Percentiles rank a stretch among this genome's conserved stretches.
These are phyloP conservation scores for Physella acuta DNA, from an alignment of 1,140 invertebrate genomes.

Conservation along the genomic window DNA sequence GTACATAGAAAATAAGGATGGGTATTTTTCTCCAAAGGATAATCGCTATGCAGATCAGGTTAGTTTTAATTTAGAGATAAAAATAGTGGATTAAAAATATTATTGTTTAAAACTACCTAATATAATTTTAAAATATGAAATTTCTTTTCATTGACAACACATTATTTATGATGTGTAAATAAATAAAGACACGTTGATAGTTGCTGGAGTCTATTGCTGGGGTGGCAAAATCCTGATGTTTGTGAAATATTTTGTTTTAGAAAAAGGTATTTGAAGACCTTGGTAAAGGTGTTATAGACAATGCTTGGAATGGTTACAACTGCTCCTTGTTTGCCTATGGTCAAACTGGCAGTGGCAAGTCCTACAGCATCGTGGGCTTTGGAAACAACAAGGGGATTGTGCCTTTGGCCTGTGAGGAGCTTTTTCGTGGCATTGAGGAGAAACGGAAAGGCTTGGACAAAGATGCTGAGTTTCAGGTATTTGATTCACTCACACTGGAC, in stretches of 20 bases:
- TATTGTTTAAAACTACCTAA: no score
- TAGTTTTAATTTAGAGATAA: slow-evolving; percentile 12
- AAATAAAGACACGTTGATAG: no score
- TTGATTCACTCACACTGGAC: no score
- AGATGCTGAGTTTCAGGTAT: slow-evolving; percentile 57
- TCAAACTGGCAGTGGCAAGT: slow-evolving; percentile 69
- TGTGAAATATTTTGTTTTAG: slow-evolving; percentile 43
- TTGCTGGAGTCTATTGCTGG: no score
- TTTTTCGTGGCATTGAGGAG: slow-evolving; percentile 68
- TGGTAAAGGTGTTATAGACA: slow-evolving; percentile 64
- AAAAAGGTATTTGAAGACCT: slow-evolving; percentile 66
- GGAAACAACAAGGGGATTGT: slow-evolving; percentile 72
- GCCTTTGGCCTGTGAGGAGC: slow-evolving; percentile 79
- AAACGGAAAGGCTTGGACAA: slow-evolving; percentile 43
- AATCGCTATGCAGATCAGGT: slow-evolving; percentile 56
- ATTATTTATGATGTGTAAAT: no score
- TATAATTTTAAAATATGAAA: neutral
- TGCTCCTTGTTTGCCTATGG: slow-evolving; percentile 69
- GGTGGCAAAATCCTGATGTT: no score
- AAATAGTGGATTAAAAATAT: neutral
- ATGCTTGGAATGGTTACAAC: slow-evolving; percentile 70
- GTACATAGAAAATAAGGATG: slow-evolving; percentile 61
- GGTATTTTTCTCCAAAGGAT: slow-evolving; percentile 59
- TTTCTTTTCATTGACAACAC: no score
- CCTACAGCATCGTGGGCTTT: slow-evolving; percentile 71